Evolutionary conservation across 2,797 vertebrate species (phyloP), one percentile per base, ranked within the genome.

Genomic region (Odontamblyopus lacepedii): DNA sequence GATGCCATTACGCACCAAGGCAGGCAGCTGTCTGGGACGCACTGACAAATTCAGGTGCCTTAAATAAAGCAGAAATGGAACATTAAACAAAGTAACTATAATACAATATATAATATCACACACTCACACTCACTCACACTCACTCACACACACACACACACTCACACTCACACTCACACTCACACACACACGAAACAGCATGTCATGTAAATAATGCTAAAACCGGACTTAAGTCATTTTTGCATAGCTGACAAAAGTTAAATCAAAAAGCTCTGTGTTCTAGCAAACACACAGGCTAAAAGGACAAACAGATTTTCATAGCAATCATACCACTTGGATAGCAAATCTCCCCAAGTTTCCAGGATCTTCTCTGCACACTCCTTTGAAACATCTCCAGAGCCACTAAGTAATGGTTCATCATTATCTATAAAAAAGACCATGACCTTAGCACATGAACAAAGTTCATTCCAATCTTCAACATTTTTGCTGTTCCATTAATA

Each of bases 281-380:
- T 53, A 1, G 6, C 19, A 53, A 53, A n/a, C 6, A 53, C 44
- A 15, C 44, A 48, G 44, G 2, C 3, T 53, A 53, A 57, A 27
- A 67, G 26, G 71, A 66, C 11, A 62, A 7, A 35, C 9, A 38
- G 2, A 60, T 12, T 29, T 60, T 60, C 5, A 18, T 16, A 48
- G 5, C 65, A 77, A 38, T 18, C 95, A 94, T 90, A 99, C 98
- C 98, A 99, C 87, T 98, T 99, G 69, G 98, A 96, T 79, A 99
- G 87, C 66, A 99, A 92, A 75, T 99, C 98, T 89, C 98, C 98
- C 98, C 98, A 99, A 0, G 98, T 99, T 93, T 99, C 98, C 73
- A 99, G 94, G 81, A 98, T 99, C 93, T 99, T 99, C 92, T 98
- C 98, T 1, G 96, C 98, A 83, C 98, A 99, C 91, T 99, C 98